Percentiles rank a stretch among this genome's conserved stretches.
Evolutionary conservation across 2,113 vertebrate genomes (phyloP).

Genomic region (Colinus virginianus): DNA sequence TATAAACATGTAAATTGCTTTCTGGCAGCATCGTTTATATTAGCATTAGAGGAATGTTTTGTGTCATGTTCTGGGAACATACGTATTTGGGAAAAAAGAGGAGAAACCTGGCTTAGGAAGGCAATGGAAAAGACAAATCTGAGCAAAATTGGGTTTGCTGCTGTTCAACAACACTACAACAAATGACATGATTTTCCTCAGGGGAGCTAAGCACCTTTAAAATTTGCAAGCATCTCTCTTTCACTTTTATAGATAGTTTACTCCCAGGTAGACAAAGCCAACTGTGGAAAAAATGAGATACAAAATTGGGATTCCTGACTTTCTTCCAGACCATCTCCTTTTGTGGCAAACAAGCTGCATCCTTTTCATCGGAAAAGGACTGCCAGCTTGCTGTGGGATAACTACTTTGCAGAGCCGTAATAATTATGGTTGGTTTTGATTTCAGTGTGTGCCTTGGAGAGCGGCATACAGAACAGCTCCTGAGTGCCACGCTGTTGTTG

Average conservation of each 20-base stretch:
- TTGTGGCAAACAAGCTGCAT: not conserved
- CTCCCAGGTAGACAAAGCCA: not conserved
- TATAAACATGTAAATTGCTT: not conserved
- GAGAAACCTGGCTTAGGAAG: not conserved
- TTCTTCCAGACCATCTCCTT: not conserved
- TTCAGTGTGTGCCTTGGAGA: not conserved
- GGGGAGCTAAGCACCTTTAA: not conserved
- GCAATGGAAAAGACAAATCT: not conserved
- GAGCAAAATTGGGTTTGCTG: not conserved
- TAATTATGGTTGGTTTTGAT: not conserved
- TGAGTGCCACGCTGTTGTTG: not conserved
- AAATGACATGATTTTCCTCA: not conserved
- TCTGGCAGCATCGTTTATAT: not conserved
- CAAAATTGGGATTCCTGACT: not conserved
- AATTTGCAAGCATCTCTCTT: not conserved
- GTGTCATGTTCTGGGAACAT: not conserved
- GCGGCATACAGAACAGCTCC: not conserved
- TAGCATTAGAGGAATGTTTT: not conserved
- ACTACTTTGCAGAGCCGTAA: not conserved
- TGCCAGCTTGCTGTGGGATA: not conserved
- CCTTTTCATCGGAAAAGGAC: not conserved
- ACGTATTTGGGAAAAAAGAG: not conserved
- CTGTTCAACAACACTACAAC: not conserved
- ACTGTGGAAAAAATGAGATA: not conserved
- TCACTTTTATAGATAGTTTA: not conserved